These are phyloP conservation scores for Drosophila melanosoma DNA, from an alignment of 2,888 invertebrate genomes.

Conservation along the genomic window DNA sequence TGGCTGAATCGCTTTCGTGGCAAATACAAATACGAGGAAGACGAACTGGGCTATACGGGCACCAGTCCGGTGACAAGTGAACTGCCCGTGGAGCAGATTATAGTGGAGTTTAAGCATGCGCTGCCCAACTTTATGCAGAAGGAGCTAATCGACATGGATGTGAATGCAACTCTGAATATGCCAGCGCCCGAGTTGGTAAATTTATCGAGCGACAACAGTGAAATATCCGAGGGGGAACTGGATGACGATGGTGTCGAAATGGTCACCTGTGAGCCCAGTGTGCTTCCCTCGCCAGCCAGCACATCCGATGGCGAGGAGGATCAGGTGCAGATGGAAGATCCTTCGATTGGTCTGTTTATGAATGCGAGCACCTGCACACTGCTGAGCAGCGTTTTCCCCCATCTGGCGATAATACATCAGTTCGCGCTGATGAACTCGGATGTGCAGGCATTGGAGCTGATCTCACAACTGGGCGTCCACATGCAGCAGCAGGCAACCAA, in stretches of 20 bases:
- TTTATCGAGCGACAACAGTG: constrained; percentile 69
- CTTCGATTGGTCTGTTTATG: constrained; percentile 34
- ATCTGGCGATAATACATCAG: constrained; percentile 81
- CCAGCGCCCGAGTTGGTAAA: constrained; percentile 41
- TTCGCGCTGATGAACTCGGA: constrained; percentile 81
- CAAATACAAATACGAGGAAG: constrained; percentile 82
- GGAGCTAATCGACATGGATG: constrained; percentile 74
- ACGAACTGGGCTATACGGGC: constrained; percentile 74
- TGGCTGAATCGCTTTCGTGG: constrained; percentile 83
- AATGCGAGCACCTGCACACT: constrained; percentile 63
- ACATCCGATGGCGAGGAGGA: constrained; percentile 50
- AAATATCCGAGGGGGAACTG: constrained; percentile 54
- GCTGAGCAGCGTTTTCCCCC: constrained; percentile 79
- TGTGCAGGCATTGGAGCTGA: constrained; percentile 78
- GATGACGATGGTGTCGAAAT: constrained; percentile 61
- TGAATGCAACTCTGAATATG: constrained; percentile 25
- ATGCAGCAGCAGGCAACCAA: constrained; percentile 80
- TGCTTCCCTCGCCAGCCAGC: constrained; percentile 54
- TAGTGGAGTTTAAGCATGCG: constrained; percentile 81
- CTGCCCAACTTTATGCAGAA: constrained; percentile 84
- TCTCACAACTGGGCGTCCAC: constrained; percentile 81
- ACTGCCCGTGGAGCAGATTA: constrained; percentile 82
- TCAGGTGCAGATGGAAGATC: constrained; percentile 19
- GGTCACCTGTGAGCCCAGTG: constrained; percentile 60
- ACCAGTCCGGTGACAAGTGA: constrained; percentile 52